A percentile compares a stretch with the other conserved stretches of the same genome.
These are phyloP conservation scores for Alitta virens DNA, from an alignment of 2,888 invertebrate genomes.

Conservation along the genomic window DNA sequence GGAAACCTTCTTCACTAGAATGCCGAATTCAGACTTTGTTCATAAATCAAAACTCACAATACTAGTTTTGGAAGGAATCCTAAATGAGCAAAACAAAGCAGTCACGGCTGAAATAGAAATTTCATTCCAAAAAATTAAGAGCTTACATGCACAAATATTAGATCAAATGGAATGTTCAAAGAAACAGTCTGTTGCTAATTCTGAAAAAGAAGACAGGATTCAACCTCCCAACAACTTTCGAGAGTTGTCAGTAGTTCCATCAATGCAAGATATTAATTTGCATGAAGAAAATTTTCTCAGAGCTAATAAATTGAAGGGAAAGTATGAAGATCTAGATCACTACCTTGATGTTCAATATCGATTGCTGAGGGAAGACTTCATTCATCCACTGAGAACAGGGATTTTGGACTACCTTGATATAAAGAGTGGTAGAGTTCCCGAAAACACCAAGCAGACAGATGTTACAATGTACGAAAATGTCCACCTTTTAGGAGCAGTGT, in stretches of 20 bases:
- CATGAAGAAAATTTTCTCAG: slow-evolving; percentile 58
- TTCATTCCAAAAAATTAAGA: not conserved
- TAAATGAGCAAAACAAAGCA: no score
- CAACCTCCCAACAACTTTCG: slow-evolving; percentile 59
- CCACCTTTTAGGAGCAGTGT: slow-evolving; percentile 29
- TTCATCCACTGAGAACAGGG: slow-evolving; percentile 71
- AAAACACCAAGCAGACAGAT: not conserved
- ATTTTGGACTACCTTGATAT: slow-evolving; percentile 56
- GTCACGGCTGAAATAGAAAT: not conserved
- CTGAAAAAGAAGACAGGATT: not conserved
- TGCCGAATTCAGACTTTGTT: no score
- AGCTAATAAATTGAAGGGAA: slow-evolving; percentile 65
- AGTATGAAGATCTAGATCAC: slow-evolving; percentile 66
- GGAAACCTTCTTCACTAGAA: no score
- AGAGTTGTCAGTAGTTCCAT: slow-evolving; percentile 51
- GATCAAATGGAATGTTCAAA: no score
- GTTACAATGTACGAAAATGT: slow-evolving; percentile 37
- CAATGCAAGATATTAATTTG: slow-evolving; percentile 44
- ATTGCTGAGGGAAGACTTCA: slow-evolving; percentile 76
- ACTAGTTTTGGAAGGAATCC: no score
- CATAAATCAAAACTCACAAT: no score
- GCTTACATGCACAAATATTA: not conserved
- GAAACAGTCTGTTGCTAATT: no score
- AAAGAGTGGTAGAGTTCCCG: not conserved
- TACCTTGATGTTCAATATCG: slow-evolving; percentile 79